Percentiles rank a stretch among this genome's conserved stretches.
Conservation (phyloP, 2,888 invertebrate genomes). For the Amphipyra tragopoginis region DNA sequence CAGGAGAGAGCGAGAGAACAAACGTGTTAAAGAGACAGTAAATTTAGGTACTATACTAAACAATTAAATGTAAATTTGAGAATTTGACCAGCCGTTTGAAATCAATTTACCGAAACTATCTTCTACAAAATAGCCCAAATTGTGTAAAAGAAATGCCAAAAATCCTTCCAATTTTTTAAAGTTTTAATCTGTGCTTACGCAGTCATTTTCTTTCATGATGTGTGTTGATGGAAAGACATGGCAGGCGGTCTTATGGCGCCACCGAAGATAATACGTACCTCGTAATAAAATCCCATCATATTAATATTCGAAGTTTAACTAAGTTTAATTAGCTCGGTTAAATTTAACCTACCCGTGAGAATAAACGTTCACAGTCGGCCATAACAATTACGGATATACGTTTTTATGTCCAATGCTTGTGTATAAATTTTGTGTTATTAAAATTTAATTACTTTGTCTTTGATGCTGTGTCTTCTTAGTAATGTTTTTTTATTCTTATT, state of each 20-base stretch:
- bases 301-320: slow-evolving; percentile 69
- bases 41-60: no score
- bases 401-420: slow-evolving; percentile 49
- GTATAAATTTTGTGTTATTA: slow-evolving; percentile 46
- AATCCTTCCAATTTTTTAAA: no score
- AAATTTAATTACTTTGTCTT: slow-evolving; percentile 49
- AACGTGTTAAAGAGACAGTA: no score
- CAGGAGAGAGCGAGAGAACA: no score
- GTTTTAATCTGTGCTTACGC: no score
- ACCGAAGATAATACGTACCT: slow-evolving; percentile 18
- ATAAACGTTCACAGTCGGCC: slow-evolving; percentile 62
- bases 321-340: slow-evolving; percentile 70
- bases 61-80: no score
- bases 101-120: no score
- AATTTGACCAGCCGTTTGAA: no score
- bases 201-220: neutral
- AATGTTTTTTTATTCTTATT: neutral
- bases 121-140: neutral
- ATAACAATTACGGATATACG: slow-evolving; percentile 74
- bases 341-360: slow-evolving; percentile 73
- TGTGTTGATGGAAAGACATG: slow-evolving; percentile 14
- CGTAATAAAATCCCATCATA: slow-evolving; percentile 65
- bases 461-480: slow-evolving; percentile 8
- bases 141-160: neutral
- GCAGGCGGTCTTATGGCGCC: slow-evolving; percentile 47